Base-by-base conservation (phyloP, 1,140 invertebrate species). In the Hypsibius dujardini region DNA sequence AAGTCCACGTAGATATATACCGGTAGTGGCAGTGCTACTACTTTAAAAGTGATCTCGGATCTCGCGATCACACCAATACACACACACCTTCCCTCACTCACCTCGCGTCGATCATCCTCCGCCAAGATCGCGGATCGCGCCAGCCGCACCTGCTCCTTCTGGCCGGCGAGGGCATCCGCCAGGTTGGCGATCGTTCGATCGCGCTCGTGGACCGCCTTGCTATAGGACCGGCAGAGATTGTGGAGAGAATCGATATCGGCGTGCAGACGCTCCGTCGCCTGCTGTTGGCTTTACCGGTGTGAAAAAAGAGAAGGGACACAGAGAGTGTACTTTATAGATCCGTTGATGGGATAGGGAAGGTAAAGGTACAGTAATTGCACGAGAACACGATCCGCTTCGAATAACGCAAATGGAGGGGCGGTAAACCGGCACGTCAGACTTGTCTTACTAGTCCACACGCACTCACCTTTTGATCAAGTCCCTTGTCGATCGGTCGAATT, bases 111-210 rank as follows among this genome's bases (percentile, higher is more conserved):
- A 67, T 42, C 3, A 15, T 67, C 62, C 42, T 12, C 42, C 62
- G 3, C 7, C 3, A 42, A 12, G 62, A 3, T 67, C 12, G 45
- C 12, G 62, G 12, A 15, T 7, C 42, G 62, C 3, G 62, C 62
- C 12, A 67, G 62, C 12, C 12, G 12, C 3, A 42, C 42, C 42
- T 67, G 62, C 42, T 67, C 62, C 62, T 67, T 67, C 42, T 67
- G 62, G 62, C 62, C 45, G 42, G 62, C 62, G 3, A 67, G 62
- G 12, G 62, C 62, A 7, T 67, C 12, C 12, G 62, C 12, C 62
- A 67, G 42, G 45, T 67, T 67, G 45, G 62, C 62, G 62, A 67
- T 67, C 12, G 62, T 67, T 67, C 45, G 12, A 67, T 67, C 62
- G 62, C 62, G 62, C 62, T 67, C 12, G 62, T 67, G 62, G 42